A percentile compares a stretch with the other conserved stretches of the same genome.
Evolutionary conservation across 2,113 vertebrate genomes (phyloP).

Genomic region (Eidolon helvum): DNA sequence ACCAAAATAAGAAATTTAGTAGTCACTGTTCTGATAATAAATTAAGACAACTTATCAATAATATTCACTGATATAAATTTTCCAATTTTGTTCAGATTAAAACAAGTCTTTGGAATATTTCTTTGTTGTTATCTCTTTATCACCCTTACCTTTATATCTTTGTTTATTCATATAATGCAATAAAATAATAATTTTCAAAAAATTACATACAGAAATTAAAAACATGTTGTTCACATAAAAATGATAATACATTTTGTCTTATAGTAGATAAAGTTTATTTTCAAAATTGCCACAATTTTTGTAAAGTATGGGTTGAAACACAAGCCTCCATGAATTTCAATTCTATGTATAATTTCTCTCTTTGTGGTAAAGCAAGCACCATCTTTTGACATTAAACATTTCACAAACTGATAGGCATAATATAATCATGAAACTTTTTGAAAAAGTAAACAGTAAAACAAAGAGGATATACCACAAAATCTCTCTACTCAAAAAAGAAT

Average conservation of each 20-base stretch:
- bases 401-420: not conserved
- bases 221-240: not conserved
- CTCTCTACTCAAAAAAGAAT: not conserved
- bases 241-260: not conserved
- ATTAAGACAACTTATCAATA: not conserved
- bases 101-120: not conserved
- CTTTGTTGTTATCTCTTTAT: not conserved
- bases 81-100: not conserved
- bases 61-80: not conserved
- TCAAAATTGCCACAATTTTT: not conserved
- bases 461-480: not conserved
- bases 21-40: not conserved
- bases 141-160: not conserved
- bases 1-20: not conserved
- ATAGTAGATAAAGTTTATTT: not conserved
- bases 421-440: not conserved
- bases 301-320: not conserved
- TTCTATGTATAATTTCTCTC: not conserved
- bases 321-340: not conserved
- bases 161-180: not conserved
- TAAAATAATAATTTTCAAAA: not conserved
- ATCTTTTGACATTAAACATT: not conserved
- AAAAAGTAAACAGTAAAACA: not conserved
- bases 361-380: slow-evolving; percentile 12
- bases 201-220: not conserved